Evolutionary conservation across 92 coral and sea anemone species (phyloP).

Genomic region (Phenganax marumi): DNA sequence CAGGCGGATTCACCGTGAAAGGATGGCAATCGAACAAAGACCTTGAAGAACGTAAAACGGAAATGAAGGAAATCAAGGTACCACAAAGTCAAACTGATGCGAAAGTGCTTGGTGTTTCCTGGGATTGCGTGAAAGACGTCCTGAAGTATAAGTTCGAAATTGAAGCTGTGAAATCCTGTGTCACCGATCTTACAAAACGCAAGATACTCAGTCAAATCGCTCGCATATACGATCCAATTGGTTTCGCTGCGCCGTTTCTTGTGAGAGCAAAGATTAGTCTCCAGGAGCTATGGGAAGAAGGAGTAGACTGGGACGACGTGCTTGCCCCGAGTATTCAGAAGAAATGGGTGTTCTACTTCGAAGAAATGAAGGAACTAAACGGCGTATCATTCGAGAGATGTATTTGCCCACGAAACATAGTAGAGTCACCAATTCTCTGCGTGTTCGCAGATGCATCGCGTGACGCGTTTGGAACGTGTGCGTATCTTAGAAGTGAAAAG

Average conservation of each 20-base stretch:
- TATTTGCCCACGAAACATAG: background rate
- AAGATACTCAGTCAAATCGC: slow-evolving; percentile 34
- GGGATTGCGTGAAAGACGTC: background rate
- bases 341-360: slow-evolving; percentile 17
- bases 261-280: slow-evolving; percentile 19
- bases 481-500: no score
- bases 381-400: slow-evolving; percentile 46
- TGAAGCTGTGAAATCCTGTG: background rate
- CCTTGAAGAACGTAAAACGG: slow-evolving; percentile 7
- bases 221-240: background rate
- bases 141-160: no score
- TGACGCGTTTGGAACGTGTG: no score
- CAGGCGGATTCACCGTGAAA: slow-evolving; percentile 51
- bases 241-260: slow-evolving; percentile 8
- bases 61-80: background rate
- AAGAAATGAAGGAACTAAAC: slow-evolving; percentile 59
- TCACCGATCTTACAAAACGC: background rate
- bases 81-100: background rate
- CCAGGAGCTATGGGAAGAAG: slow-evolving; percentile 42
- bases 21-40: slow-evolving; percentile 30
- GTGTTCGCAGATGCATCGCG: no score
- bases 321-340: slow-evolving; percentile 21
- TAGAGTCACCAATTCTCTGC: background rate
- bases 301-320: slow-evolving; percentile 51
- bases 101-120: background rate